A percentile compares a stretch with the other conserved stretches of the same genome.
Evolutionary conservation across 2,797 vertebrate species (phyloP).

Genomic region (Typhlichthys subterraneus): DNA sequence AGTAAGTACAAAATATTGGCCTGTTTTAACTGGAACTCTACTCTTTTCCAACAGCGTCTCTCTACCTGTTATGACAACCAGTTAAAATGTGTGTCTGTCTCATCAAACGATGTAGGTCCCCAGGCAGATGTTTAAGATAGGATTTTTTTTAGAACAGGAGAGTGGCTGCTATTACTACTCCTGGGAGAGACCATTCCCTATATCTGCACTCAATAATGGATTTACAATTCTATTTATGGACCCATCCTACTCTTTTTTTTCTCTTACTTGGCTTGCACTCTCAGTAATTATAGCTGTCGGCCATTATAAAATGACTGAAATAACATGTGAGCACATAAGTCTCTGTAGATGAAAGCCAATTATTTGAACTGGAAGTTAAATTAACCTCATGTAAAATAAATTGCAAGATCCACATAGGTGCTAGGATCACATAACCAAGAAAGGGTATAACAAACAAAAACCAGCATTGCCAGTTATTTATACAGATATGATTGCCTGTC

Average conservation of each 20-base stretch:
- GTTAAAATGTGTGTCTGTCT: slow-evolving; percentile 20
- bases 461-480: too few relatives aligned
- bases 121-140: slow-evolving; percentile 36
- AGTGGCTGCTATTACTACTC: slow-evolving; percentile 70
- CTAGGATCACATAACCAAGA: too few relatives aligned
- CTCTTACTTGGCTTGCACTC: slow-evolving; percentile 40
- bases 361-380: slow-evolving; percentile 33
- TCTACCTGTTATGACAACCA: slow-evolving; percentile 37
- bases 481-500: too few relatives aligned
- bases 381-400: too few relatives aligned
- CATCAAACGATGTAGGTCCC: slow-evolving; percentile 40
- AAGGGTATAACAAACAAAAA: too few relatives aligned
- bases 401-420: too few relatives aligned
- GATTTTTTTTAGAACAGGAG: slow-evolving; percentile 47
- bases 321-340: slow-evolving; percentile 36
- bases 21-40: slow-evolving; percentile 13
- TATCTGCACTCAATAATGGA: slow-evolving; percentile 76
- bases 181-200: slow-evolving; percentile 67
- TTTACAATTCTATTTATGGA: slow-evolving; percentile 71
- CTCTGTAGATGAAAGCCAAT: slow-evolving; percentile 36
- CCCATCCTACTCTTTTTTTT: not conserved
- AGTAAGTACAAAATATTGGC: not conserved
- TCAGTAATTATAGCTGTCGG: slow-evolving; percentile 66
- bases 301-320: slow-evolving; percentile 60
- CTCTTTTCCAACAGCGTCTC: slow-evolving; percentile 9